Evolutionary conservation across 30 jellyfish, hydroid and myxozoan genomes (phyloP), one percentile per base, ranked within the genome.

Genomic region (Catostylus mosaicus): DNA sequence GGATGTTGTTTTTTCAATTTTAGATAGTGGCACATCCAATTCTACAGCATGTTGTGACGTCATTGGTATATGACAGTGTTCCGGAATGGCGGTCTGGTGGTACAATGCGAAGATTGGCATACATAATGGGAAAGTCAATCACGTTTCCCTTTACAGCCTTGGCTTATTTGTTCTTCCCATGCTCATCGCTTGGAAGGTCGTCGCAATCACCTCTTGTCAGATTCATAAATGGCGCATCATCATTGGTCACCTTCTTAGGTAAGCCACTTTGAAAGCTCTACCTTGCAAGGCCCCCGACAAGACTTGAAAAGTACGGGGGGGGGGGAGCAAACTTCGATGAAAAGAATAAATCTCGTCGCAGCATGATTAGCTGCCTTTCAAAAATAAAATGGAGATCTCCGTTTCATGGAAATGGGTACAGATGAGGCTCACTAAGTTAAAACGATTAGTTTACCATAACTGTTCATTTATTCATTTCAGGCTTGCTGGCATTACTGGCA

Each of bases 21-120:
- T 36, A 92, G 98, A 67, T 92, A 56, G 98, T 92, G 31, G 88
- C 98, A 14, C 98, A 92, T 38, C 94, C 98, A 0, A 60, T 92
- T 37, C 92, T 89, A 8, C 98, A 92, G 69, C 98, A 92, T 67
- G 82, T 75, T 10, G 48, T 92, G 23, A 48, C 96, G 29, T 80
- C 96, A 1, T 50, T 92, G 89, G 98, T 92, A 7, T 79, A 51
- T 34, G 94, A 75, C 67, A 60, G 67, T 46, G 65, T 74, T 20
- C 90, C 92, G 20, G 62, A 71, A 77, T 92, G 96, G 96, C 90
- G 89, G 59, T 23, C 80, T 0, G 70, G 89, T 35, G 84, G 96
- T 9, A 16, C 51, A 33, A 26, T 57, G 40, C 82, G 82, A 19
- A 74, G 94, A 24, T 24, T 85, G 37, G 3, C 60, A 31, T 81